Evolutionary conservation across 2,113 vertebrate genomes (phyloP), one percentile per base, ranked within the genome.

Genomic region (Gopherus flavomarginatus): DNA sequence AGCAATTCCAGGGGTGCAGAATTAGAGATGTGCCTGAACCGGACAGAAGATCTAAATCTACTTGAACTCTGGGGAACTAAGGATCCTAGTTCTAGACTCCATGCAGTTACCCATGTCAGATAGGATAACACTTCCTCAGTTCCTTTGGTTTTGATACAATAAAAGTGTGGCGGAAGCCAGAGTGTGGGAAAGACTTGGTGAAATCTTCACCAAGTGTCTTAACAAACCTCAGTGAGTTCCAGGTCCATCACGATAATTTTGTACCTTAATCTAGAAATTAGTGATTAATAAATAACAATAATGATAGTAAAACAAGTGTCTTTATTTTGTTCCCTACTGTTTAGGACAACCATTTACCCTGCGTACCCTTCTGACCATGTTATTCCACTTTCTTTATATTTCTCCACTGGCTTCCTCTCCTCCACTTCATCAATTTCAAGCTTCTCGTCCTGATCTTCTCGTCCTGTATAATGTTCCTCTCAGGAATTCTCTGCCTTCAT

Each of bases 181-280:
- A 44, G 26, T 56, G 10, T 12, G 31, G 44, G 4, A 75, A 80
- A 80, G 29, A 38, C 17, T 31, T 24, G 17, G 75, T 16, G 13
- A 57, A 56, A 24, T n/a, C 75, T 62, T 53, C n/a, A 14, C 7
- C 27, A n/a, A 14, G 11, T 65, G 62, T 17, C 2, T 1, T 2
- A 5, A 79, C 0, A 3, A 65, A 56, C 31, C 38, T 83, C 54
- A 52, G 69, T 2, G 0, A 52, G 69, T 54, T 16, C 21, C 10
- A 8, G 2, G 13, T 21, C 19, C 27, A 56, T 2, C 0, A 62
- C 8, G 14, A 11, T 8, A 5, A 47, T 2, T 2, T 31, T 27
- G n/a, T 86, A 38, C 47, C 47, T 82, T 31, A 0, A 0, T 10
- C 26, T 16, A 50, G 82, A 75, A n/a, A 35, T 35, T 65, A 84